These are phyloP conservation scores for Lithophane ornitopus DNA, from an alignment of 2,888 invertebrate species.

Conservation along the genomic window DNA sequence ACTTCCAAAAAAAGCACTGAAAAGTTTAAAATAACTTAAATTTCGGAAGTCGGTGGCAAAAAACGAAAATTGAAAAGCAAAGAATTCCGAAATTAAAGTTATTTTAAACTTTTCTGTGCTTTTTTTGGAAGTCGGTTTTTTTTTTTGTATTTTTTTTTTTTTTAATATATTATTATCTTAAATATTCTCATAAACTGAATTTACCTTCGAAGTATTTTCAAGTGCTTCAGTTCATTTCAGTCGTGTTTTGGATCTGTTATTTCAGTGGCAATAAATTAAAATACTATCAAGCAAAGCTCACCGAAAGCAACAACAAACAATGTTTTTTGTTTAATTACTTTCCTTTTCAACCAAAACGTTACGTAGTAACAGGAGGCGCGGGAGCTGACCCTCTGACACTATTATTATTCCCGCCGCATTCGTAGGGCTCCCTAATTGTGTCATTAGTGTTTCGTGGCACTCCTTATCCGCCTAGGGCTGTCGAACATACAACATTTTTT, in stretches of 20 bases:
- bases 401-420: constrained; percentile 47
- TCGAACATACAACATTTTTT: too few relatives aligned
- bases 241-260: background rate
- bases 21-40: too few relatives aligned
- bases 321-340: background rate
- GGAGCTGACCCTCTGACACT: constrained; percentile 23
- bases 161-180: too few relatives aligned
- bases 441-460: constrained; percentile 46
- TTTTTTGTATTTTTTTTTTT: too few relatives aligned
- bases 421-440: constrained; percentile 57
- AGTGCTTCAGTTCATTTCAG: background rate
- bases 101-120: too few relatives aligned
- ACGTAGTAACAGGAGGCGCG: constrained; percentile 20
- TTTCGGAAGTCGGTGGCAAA: too few relatives aligned
- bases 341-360: background rate
- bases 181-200: background rate
- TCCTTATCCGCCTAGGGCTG: constrained; percentile 31
- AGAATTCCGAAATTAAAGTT: too few relatives aligned
- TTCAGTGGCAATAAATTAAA: background rate
- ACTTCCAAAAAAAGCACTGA: too few relatives aligned
- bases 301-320: background rate
- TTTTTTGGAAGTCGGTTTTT: too few relatives aligned
- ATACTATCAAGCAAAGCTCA: background rate
- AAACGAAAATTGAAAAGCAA: too few relatives aligned
- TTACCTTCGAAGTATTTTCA: background rate